A percentile compares a stretch with the other conserved stretches of the same genome.
Conservation (phyloP, 2,797 vertebrate genomes). For the Chloroceryle inda region DNA sequence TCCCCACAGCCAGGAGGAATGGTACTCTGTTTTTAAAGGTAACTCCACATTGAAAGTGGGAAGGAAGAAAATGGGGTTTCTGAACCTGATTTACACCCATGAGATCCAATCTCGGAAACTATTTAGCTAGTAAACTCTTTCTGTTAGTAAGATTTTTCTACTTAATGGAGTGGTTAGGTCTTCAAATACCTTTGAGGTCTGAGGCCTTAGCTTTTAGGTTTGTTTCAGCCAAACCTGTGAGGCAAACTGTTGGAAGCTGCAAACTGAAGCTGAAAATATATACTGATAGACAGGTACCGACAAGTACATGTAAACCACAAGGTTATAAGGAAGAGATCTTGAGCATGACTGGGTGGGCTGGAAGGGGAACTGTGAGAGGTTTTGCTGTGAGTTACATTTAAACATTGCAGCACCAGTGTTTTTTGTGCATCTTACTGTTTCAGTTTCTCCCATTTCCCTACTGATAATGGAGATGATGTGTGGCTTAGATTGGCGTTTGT, state of each 20-base stretch:
- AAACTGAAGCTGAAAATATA: background rate
- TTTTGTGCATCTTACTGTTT: background rate
- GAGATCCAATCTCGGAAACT: background rate
- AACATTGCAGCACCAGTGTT: background rate
- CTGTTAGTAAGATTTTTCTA: background rate
- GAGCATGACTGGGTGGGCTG: background rate
- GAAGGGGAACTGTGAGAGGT: background rate
- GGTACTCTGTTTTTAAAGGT: fast-evolving
- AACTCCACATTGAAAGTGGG: background rate
- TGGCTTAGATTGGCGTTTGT: background rate
- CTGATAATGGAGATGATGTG: background rate
- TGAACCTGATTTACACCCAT: background rate
- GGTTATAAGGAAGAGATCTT: background rate
- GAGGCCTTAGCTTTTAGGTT: background rate
- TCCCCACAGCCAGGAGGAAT: background rate
- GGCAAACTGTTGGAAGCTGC: background rate
- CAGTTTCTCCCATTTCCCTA: background rate
- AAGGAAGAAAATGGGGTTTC: background rate
- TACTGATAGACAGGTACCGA: background rate
- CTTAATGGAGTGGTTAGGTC: background rate
- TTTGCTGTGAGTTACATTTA: background rate
- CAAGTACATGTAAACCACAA: fast-evolving
- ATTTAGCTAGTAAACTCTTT: background rate
- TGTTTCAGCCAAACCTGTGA: background rate
- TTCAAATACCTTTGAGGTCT: background rate